Conservation (phyloP, 1,140 invertebrate species). For the Maniola jurtina region DNA sequence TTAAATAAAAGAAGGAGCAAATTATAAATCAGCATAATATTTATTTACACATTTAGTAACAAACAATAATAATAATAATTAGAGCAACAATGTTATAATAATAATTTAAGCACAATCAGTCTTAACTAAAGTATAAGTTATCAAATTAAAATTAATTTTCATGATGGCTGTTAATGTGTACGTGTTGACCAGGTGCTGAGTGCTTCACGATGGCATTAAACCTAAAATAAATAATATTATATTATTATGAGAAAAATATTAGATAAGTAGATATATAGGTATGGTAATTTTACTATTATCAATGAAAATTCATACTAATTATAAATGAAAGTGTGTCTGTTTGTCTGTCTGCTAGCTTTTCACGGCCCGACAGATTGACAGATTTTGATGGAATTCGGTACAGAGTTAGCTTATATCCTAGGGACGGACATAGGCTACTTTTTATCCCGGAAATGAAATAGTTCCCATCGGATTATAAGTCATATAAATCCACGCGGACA, state of each 20-base stretch:
- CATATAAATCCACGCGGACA: too few relatives aligned
- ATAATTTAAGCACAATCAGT: slow-evolving; percentile 33
- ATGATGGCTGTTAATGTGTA: slow-evolving; percentile 64
- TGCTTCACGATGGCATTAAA: slow-evolving; percentile 71
- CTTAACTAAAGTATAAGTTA: slow-evolving; percentile 18
- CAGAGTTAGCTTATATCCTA: too few relatives aligned
- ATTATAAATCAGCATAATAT: slow-evolving; percentile 24
- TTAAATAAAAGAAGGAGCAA: slow-evolving; percentile 11
- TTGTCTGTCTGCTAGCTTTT: too few relatives aligned
- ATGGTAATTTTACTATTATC: too few relatives aligned
- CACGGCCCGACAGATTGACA: too few relatives aligned
- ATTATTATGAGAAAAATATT: neutral
- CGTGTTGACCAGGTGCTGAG: slow-evolving; percentile 60
- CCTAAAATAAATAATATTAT: slow-evolving; percentile 41
- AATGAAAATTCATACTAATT: too few relatives aligned
- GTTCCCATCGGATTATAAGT: too few relatives aligned
- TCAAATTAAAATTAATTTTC: slow-evolving; percentile 45
- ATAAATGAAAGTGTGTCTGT: too few relatives aligned
- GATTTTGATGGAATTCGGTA: too few relatives aligned
- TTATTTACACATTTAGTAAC: slow-evolving; percentile 43
- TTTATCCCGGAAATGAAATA: too few relatives aligned
- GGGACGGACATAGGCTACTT: too few relatives aligned
- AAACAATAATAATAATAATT: slow-evolving; percentile 25
- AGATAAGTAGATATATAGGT: too few relatives aligned
- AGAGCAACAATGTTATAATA: slow-evolving; percentile 23